These are phyloP conservation scores for Bruchidius siliquastri DNA, from an alignment of 2,888 invertebrate genomes.

Conservation along the genomic window DNA sequence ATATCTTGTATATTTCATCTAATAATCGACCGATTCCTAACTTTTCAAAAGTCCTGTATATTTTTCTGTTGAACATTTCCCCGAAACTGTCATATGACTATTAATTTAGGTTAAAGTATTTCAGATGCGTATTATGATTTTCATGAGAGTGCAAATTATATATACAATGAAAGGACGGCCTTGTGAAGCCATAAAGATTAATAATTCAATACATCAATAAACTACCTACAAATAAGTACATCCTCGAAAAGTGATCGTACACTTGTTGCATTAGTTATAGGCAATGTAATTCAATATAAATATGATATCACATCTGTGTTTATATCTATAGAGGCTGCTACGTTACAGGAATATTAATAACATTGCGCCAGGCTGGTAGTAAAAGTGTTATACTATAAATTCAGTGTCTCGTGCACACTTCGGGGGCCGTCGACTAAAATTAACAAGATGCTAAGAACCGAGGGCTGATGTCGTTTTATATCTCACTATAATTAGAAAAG, in stretches of 20 bases:
- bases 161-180: no score
- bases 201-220: neutral
- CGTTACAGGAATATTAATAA: neutral
- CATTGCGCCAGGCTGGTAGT: no score
- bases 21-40: no score
- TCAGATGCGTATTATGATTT: no score
- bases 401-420: neutral
- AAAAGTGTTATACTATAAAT: no score
- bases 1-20: no score
- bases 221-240: neutral
- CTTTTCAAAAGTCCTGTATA: no score
- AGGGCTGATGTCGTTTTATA: neutral
- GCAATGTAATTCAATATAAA: neutral
- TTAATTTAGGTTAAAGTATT: no score
- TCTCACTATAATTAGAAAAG: neutral
- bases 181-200: no score
- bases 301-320: neutral
- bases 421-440: neutral
- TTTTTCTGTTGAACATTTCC: no score
- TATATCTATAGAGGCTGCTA: neutral
- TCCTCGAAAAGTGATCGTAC: neutral
- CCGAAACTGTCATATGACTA: no score
- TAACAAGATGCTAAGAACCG: neutral
- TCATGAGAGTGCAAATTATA: no score
- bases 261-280: neutral